These are phyloP conservation scores for Amyelois transitella DNA, from an alignment of 1,140 invertebrate species.

Conservation along the genomic window DNA sequence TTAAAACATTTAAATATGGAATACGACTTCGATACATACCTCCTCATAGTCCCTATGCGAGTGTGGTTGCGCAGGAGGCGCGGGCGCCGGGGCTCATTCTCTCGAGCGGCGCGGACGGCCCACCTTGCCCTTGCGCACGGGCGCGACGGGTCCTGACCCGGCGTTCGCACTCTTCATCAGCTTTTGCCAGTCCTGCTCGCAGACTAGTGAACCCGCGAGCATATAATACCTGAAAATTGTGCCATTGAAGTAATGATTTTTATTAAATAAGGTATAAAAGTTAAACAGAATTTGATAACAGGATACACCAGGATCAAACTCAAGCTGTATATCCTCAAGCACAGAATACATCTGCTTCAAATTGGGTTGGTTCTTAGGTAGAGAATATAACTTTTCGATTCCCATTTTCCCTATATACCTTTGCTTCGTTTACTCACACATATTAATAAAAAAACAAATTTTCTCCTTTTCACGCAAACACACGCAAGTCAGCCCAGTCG, in stretches of 20 bases:
- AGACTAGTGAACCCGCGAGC: conserved; percentile 87
- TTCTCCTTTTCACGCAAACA: no score
- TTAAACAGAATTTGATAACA: neutral
- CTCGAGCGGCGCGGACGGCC: conserved; percentile 70
- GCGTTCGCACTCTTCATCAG: conserved; percentile 83
- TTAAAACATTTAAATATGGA: no score
- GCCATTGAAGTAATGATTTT: neutral
- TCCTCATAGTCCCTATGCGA: conserved; percentile 61
- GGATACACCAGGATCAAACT: no score
- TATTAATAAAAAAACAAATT: no score
- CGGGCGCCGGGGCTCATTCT: conserved; percentile 64
- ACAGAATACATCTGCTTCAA: no score
- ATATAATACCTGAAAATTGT: conserved; percentile 85
- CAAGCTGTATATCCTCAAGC: no score
- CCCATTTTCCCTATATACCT: no score
- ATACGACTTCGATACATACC: conserved; percentile 23
- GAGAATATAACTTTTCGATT: no score
- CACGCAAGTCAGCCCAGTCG: no score
- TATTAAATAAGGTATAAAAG: neutral
- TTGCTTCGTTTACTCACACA: no score
- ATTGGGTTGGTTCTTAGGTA: no score
- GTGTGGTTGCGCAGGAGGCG: conserved; percentile 36
- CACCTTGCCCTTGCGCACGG: conserved; percentile 87
- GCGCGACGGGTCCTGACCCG: conserved; percentile 76
- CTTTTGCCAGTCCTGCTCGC: conserved; percentile 95